These are phyloP conservation scores for Cossypha heuglini DNA, from an alignment of 2,797 vertebrate genomes.

Conservation along the genomic window DNA sequence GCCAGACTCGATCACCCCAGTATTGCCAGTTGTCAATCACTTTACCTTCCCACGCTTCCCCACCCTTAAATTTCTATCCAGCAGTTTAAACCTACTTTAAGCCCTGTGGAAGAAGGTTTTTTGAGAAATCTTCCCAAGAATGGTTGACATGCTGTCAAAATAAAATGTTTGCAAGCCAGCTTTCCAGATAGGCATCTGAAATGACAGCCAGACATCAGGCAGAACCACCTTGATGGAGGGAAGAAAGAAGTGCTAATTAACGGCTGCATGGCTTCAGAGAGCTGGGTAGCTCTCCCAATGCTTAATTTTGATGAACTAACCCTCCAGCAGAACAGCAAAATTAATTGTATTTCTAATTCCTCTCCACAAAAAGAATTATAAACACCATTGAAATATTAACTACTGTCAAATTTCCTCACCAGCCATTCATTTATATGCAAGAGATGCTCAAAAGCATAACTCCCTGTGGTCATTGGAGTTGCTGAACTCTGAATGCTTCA, in stretches of 20 bases:
- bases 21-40: not conserved
- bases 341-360: not conserved
- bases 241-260: not conserved
- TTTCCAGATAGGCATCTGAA: not conserved
- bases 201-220: not conserved
- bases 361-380: not conserved
- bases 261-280: not conserved
- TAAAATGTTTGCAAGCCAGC: not conserved
- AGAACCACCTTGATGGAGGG: not conserved
- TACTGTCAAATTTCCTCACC: not conserved
- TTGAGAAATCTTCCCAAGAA: not conserved
- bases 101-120: not conserved
- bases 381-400: not conserved
- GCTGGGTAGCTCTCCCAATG: not conserved
- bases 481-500: not conserved
- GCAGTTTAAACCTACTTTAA: not conserved
- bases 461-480: not conserved
- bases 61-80: not conserved
- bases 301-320: not conserved
- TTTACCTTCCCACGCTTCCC: not conserved
- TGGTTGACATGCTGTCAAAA: not conserved
- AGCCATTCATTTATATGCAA: not conserved
- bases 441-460: not conserved
- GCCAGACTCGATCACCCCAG: fast-evolving
- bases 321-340: not conserved